Conservation (phyloP, 2,888 invertebrate genomes). For the Drosophila yooni region DNA sequence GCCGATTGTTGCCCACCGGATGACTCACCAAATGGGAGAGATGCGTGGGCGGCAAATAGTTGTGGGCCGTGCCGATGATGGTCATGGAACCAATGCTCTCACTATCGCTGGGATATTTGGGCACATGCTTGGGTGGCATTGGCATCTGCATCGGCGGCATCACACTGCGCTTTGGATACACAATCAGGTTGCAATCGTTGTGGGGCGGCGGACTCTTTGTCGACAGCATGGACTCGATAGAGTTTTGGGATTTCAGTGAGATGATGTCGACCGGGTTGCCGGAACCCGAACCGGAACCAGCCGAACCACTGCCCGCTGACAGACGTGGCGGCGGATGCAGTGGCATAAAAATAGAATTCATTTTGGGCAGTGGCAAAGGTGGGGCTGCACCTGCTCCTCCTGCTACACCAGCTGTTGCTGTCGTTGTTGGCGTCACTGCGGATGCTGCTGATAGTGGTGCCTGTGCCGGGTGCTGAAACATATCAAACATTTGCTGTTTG, state of each 20-base stretch:
- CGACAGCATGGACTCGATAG: constrained; percentile 86
- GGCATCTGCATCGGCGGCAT: constrained; percentile 81
- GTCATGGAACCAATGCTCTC: constrained; percentile 87
- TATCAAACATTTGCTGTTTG: constrained; percentile 83
- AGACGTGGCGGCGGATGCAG: constrained; percentile 65
- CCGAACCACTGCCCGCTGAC: constrained; percentile 33
- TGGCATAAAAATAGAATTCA: constrained; percentile 78
- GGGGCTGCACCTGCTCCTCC: constrained; percentile 14
- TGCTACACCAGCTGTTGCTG: background rate
- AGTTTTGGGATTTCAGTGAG: constrained; percentile 85
- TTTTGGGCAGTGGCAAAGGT: constrained; percentile 69
- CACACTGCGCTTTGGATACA: constrained; percentile 79
- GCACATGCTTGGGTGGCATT: constrained; percentile 86
- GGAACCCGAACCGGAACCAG: constrained; percentile 42
- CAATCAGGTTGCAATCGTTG: constrained; percentile 75
- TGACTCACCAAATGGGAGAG: constrained; percentile 12
- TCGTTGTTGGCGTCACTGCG: background rate
- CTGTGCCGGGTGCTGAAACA: constrained; percentile 63
- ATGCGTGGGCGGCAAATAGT: constrained; percentile 43
- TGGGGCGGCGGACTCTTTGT: constrained; percentile 84
- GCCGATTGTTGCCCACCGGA: constrained; percentile 64
- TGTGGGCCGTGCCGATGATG: constrained; percentile 46
- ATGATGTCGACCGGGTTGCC: constrained; percentile 79
- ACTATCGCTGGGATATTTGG: constrained; percentile 89
- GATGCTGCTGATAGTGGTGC: constrained; percentile 27